Base-by-base conservation (phyloP, 2,113 vertebrate genomes). In the Tretioscincus oriximinensis region DNA sequence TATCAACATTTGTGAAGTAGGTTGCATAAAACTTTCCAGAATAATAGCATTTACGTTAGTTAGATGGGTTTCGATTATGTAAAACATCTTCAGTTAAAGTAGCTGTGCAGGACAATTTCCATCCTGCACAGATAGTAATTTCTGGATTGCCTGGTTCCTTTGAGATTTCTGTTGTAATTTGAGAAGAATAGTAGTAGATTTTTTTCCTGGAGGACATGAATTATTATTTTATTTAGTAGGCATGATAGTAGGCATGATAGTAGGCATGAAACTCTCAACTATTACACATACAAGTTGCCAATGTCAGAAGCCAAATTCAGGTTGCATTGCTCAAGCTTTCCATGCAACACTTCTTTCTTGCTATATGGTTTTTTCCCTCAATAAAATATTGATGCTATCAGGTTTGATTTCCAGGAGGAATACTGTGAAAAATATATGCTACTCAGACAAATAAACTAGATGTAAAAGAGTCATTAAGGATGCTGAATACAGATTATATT, bases 131-230 rank as follows among this genome's bases (percentile, higher is more conserved):
- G 64, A 11, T 0, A 0, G 54, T 61, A 22, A 54, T 76, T 58
- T 12, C 85, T 86, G 71, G 18, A 45, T 82, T 84, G 20, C 28
- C 12, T 78, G 28, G 24, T 78, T 69, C 68, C 14, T 51, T 0
- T 10, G 58, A 66, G 2, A 0, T 77, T 83, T 76, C 2, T 8
- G 61, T 76, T 87, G 47, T 2, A 69, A 61, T 69, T 41, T 83
- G 51, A n/a, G 76, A 86, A 81, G 5, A 18, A 47, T 63, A 74
- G 45, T 63, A 74, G 45, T 60, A 20, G 71, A 1, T 0, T 28
- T 71, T 79, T 79, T 67, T 68, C 9, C 14, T 45, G 58, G 54
- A 65, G 16, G 78, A 3, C 20, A 78, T 21, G 69, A 10, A 51
- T 60, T 69, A 45, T 45, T 77, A 77, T 73, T 51, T 78, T 64